Evolutionary conservation across 2,888 invertebrate species (phyloP), one percentile per base, ranked within the genome.

Genomic region (Drosophila kambysellisi): DNA sequence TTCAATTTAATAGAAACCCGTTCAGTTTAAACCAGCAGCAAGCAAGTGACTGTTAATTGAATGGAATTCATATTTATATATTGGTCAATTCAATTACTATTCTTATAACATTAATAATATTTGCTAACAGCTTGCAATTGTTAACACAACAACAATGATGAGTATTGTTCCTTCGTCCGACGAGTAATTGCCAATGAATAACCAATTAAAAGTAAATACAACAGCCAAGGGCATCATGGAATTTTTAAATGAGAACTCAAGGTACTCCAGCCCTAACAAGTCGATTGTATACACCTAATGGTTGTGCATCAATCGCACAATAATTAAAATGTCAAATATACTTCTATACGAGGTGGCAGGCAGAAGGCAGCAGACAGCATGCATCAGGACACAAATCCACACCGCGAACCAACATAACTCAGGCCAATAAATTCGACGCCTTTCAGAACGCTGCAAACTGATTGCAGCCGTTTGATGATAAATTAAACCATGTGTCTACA

Each of bases 381-480:
- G 54, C 46, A 58, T 43, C 52, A 29, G 4, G 53, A 63, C 64
- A 74, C 67, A 74, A 65, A 68, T 71, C 66, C 69, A 62, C 50
- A 64, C n/a, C 50, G 51, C 60, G 2, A 73, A 57, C 81, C 77
- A 61, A 84, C 79, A 81, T 87, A 82, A 81, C 72, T 84, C 73
- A 75, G 74, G 57, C 78, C 82, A 84, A 87, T 87, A 88, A 87
- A 88, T 87, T 89, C 74, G 77, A 54, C 30, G 69, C 76, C 79
- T 82, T 82, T 80, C 86, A 80, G 71, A 67, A 61, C 60, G 64
- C 74, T 67, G 52, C 60, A 72, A 68, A 73, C 76, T 82, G 85
- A 85, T 85, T 85, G 78, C 85, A 75, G 77, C 74, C 81, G 68
- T 87, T 87, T 84, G 85, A 86, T 88, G 87, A 89, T 88, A 89